Evolutionary conservation across 2,797 vertebrate genomes (phyloP).

Genomic region (Eidolon dupreanum): DNA sequence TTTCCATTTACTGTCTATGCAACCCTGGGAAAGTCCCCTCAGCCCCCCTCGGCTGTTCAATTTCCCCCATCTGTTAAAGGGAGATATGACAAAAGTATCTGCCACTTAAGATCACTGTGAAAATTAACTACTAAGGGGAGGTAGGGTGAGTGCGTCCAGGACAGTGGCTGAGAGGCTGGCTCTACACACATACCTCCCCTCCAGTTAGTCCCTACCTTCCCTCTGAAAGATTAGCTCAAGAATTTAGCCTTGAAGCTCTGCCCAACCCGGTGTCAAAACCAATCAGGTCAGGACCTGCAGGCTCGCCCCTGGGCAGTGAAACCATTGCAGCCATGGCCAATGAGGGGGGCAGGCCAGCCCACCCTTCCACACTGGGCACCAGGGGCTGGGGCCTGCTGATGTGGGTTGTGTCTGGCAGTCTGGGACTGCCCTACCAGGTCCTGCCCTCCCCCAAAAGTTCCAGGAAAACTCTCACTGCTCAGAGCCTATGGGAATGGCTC

Average conservation of each 20-base stretch:
- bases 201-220: not conserved
- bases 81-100: not conserved
- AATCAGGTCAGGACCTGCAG: not conserved
- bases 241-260: slow-evolving; percentile 16
- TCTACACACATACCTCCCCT: not conserved
- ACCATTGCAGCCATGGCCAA: not conserved
- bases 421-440: not conserved
- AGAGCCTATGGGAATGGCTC: not conserved
- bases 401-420: not conserved
- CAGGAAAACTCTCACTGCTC: not conserved
- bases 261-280: not conserved
- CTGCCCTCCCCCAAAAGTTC: not conserved
- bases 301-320: not conserved
- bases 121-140: not conserved
- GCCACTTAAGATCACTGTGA: not conserved
- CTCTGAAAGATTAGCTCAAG: not conserved
- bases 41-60: not conserved
- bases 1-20: not conserved
- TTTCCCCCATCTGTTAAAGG: slow-evolving; percentile 22
- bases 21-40: not conserved
- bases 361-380: not conserved
- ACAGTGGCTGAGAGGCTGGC: not conserved
- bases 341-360: not conserved
- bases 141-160: not conserved
- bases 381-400: not conserved